Base-by-base conservation (phyloP, 2,888 invertebrate species). In the Synergus umbraculus region DNA sequence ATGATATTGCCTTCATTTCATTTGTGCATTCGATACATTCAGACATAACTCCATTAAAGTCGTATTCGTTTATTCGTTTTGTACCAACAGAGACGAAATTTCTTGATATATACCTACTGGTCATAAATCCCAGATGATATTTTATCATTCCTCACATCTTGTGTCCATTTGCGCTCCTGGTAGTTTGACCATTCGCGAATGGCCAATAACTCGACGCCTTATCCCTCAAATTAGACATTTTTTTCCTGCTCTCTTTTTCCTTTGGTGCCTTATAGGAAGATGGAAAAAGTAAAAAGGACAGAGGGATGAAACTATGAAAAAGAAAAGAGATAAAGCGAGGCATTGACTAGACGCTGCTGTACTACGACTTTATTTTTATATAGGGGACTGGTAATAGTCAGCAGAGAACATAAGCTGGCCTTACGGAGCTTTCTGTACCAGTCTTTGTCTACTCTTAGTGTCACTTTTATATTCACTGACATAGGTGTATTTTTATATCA, bases 191-290 rank as follows among this genome's bases (percentile, higher is more conserved):
- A 76, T 82, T 78, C 79, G 81, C 82, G 84, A 87, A 88, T 88
- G 86, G 87, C 88, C 88, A 88, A 89, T 88, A 89, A 89, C 86
- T 87, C 86, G 85, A 82, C 82, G 87, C 83, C 86, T 89, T 87
- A 88, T 87, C 87, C 87, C 85, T 83, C 85, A 88, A 89, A 89
- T 88, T 88, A 88, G 88, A 85, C 85, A 83, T 85, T 82, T 82
- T 86, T 66, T 78, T 60, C 67, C 79, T 78, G 73, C 78, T 82
- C 78, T 78, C 77, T 79, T 79, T 78, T 79, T 78, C 78, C 80
- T 84, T 73, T 80, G 79, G 78, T 83, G 81, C 13, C 54, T 49
- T 81, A 79, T 81, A 79, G 79, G 79, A 81, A 81, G 78, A 58
- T 37, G 73, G 69, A 73, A 76, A 46, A 76, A 18, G 54, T 58